A percentile compares a stretch with the other conserved stretches of the same genome.
Conservation (phyloP, 2,113 vertebrate species). For the Otolemur garnettii region DNA sequence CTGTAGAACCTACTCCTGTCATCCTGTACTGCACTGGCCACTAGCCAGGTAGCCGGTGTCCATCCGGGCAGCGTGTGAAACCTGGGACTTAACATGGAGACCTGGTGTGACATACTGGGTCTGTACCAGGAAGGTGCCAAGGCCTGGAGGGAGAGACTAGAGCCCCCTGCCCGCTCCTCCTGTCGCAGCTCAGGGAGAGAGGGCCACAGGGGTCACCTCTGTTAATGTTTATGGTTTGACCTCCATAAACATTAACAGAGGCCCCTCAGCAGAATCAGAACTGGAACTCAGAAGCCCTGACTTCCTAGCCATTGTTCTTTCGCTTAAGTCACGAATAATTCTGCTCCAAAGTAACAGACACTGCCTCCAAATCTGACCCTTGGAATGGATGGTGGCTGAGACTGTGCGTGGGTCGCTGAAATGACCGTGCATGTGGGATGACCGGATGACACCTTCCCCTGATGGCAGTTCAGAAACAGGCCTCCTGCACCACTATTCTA, state of each 20-base stretch:
- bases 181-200: background rate
- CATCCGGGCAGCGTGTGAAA: background rate
- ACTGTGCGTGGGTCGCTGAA: background rate
- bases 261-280: background rate
- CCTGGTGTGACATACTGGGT: background rate
- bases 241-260: background rate
- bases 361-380: background rate
- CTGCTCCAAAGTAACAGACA: background rate
- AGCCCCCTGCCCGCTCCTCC: background rate
- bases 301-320: background rate
- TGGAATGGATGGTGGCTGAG: background rate
- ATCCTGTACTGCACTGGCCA: background rate
- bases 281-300: background rate
- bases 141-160: background rate
- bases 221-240: too few species aligned
- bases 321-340: background rate
- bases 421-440: background rate
- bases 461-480: background rate
- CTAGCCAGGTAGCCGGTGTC: background rate
- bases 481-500: background rate
- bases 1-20: background rate
- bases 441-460: background rate
- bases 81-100: background rate
- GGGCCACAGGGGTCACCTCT: background rate
- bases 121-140: background rate